phyloP scores from a whole-genome alignment of 2,888 invertebrate genomes.

The Malthinus flaveolus region DNA sequence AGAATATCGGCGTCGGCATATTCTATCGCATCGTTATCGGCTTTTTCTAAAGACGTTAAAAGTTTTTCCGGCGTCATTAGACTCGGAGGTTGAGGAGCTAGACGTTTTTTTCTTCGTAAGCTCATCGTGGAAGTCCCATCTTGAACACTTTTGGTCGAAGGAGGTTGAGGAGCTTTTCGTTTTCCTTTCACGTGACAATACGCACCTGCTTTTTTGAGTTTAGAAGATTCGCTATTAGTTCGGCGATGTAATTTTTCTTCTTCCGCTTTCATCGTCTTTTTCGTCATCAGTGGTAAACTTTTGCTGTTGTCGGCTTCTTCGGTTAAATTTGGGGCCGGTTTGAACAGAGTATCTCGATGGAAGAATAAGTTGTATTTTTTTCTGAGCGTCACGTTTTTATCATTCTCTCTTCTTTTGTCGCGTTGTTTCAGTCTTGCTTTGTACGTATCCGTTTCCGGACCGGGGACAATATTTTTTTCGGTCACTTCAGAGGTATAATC shows the following conservation, averaged over 20 bases:
- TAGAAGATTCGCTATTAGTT: constrained; percentile 65
- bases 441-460: constrained; percentile 67
- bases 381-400: constrained; percentile 64
- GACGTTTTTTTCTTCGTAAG: constrained; percentile 51
- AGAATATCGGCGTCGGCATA: constrained; percentile 45
- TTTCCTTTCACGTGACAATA: constrained; percentile 74
- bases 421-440: constrained; percentile 63
- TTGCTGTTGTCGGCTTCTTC: constrained; percentile 46
- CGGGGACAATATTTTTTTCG: constrained; percentile 56
- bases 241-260: constrained; percentile 54
- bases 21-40: constrained; percentile 29
- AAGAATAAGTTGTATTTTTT: constrained; percentile 67
- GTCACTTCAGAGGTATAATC: constrained; percentile 54
- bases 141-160: constrained; percentile 44
- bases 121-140: constrained; percentile 43
- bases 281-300: constrained; percentile 55
- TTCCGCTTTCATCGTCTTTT: constrained; percentile 37
- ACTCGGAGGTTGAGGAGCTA: constrained; percentile 56
- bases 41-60: constrained; percentile 40
- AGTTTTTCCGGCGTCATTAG: constrained; percentile 36
- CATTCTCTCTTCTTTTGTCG: constrained; percentile 61
- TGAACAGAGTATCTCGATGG: constrained; percentile 45
- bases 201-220: constrained; percentile 61
- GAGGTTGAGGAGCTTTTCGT: constrained; percentile 73
- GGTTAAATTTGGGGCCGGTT: constrained; percentile 31